Evolutionary conservation across 2,888 invertebrate genomes (phyloP), one percentile per base, ranked within the genome.

Genomic region (Eupithecia inturbata): DNA sequence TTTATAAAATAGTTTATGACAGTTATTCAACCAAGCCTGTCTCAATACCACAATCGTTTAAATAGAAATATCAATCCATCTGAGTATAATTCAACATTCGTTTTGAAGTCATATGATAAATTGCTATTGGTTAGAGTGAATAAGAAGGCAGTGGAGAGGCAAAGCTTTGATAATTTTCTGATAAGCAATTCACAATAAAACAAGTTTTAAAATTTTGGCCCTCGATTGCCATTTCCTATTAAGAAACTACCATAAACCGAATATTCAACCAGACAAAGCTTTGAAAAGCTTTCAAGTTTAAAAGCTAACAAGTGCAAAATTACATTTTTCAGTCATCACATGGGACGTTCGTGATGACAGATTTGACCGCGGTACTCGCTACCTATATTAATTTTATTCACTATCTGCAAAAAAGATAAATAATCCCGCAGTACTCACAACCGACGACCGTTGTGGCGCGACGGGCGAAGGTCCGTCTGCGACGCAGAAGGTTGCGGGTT

Each of bases 41-140:
- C 62, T 53, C 70, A 70, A 70, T 70, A 71, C 68, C 68, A 60
- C 33, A 64, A 45, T 64, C 41, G 60, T 60, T 71, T 22, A 53
- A 33, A 71, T 71, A 68, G 41, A 71, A 74, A 68, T 69, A 71
- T 63, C 67, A 72, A 62, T 75, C 73, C 68, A 53, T 73, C 57
- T 12, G 67, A 72, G 3, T 62, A 19, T 19, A 31, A 19, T 31
- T 31, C 31, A 31, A 31, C 31, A 19, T 19, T 10, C 19, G 31
- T 31, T 62, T 62, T 19, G 31, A 62, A 75, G 74, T 82, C 81
- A 73, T 81, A 85, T 82, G 84, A 85, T 88, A 85, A 85, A 87
- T 87, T 85, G 31, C 9, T 7, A 31, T 31, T 62, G 16, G 28
- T 62, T 31, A 31, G 31, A 62, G 9, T 31, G 70, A 70, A 45